phyloP scores from a whole-genome alignment of 2,888 invertebrate genomes.

The Lasius fuliginosus region DNA sequence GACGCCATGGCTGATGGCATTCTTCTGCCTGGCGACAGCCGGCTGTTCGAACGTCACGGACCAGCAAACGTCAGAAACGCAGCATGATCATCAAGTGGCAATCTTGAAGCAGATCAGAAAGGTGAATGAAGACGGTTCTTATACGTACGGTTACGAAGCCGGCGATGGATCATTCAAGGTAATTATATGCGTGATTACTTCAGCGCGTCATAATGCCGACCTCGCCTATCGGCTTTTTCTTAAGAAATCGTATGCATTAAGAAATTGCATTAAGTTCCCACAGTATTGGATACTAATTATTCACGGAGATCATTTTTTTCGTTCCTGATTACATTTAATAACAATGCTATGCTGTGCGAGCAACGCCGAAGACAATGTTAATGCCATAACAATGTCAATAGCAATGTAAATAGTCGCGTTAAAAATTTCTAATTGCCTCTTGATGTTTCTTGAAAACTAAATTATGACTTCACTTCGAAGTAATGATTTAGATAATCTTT shows the following conservation, averaged over 20 bases:
- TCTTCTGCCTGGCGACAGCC: constrained; percentile 84
- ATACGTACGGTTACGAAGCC: constrained; percentile 94
- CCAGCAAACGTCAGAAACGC: constrained; percentile 88
- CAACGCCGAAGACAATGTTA: not conserved
- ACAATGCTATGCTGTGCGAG: not conserved
- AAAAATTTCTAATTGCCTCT: not conserved
- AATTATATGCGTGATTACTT: constrained; percentile 46
- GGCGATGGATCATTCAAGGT: constrained; percentile 94
- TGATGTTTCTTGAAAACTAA: not conserved
- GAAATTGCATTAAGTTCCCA: constrained; percentile 41
- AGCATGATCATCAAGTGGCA: constrained; percentile 91
- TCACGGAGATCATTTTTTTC: not conserved
- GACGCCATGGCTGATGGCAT: constrained; percentile 85
- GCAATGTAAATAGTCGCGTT: not conserved
- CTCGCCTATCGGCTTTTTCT: constrained; percentile 33
- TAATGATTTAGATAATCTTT: not conserved
- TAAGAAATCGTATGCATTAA: not conserved
- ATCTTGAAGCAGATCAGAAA: constrained; percentile 94
- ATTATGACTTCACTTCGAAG: not conserved
- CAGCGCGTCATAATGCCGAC: constrained; percentile 39
- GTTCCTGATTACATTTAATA: constrained; percentile 10
- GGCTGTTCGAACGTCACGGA: constrained; percentile 84
- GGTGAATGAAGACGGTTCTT: constrained; percentile 94
- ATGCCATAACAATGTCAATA: constrained; percentile 1
- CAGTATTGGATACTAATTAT: constrained; percentile 16